A percentile compares a stretch with the other conserved stretches of the same genome.
phyloP scores from a whole-genome alignment of 2,797 vertebrate species.

The Scomberomorus guttatus region DNA sequence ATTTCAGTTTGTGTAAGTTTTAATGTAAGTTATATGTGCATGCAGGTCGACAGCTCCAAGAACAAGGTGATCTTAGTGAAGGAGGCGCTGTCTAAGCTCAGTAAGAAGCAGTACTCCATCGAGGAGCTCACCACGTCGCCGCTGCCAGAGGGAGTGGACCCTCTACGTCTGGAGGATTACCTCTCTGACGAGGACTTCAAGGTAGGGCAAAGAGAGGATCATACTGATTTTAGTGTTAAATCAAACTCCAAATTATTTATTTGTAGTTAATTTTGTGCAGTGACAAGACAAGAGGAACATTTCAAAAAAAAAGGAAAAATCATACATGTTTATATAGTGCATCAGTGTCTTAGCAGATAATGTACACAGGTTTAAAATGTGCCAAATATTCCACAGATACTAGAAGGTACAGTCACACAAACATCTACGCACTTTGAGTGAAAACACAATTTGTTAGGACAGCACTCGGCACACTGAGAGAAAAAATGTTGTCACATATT shows the following conservation, averaged over 20 bases:
- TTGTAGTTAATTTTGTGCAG: background rate
- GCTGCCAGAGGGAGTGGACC: conserved; percentile 88
- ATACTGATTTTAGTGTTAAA: background rate
- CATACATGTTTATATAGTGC: background rate
- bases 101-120: conserved; percentile 85
- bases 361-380: background rate
- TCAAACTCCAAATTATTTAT: background rate
- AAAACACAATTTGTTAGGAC: too few species aligned
- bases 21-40: too few species aligned
- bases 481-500: background rate
- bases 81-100: conserved; percentile 85
- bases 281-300: background rate
- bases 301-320: background rate
- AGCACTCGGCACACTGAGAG: too few species aligned
- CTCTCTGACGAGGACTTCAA: conserved; percentile 88
- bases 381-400: background rate
- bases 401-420: background rate
- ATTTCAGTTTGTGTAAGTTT: too few species aligned
- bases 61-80: conserved; percentile 86
- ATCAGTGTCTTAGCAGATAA: background rate
- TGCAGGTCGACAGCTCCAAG: conserved; percentile 70
- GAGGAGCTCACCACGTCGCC: conserved; percentile 86
- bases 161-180: conserved; percentile 86
- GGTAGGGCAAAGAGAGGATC: conserved; percentile 63
- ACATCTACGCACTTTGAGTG: too few species aligned